Evolutionary conservation across 2,797 vertebrate genomes (phyloP).

Genomic region (Acanthurus leucopareius): DNA sequence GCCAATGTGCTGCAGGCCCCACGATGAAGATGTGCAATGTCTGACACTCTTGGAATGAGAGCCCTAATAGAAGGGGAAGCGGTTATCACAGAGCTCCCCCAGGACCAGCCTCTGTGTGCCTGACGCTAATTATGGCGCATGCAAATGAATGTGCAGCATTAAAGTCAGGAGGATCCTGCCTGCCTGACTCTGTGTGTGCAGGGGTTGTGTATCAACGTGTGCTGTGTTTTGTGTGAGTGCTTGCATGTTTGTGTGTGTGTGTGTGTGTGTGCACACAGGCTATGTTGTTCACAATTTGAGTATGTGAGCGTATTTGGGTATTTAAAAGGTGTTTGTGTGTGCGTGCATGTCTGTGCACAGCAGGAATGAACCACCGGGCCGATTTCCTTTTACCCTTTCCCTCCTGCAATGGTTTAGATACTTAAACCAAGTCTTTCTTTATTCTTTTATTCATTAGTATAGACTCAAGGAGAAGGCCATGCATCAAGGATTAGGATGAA

Average conservation of each 20-base stretch:
- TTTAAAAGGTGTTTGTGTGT: slow-evolving; percentile 32
- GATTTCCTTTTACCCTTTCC: slow-evolving; percentile 56
- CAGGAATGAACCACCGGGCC: slow-evolving; percentile 41
- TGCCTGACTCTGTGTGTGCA: slow-evolving; percentile 68
- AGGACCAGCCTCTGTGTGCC: slow-evolving; percentile 91
- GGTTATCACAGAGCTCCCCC: slow-evolving; percentile 93
- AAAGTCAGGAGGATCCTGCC: slow-evolving; percentile 77
- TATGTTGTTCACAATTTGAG: slow-evolving; percentile 29
- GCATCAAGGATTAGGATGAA: slow-evolving; percentile 77
- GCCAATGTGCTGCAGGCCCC: slow-evolving; percentile 87
- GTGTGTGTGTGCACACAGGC: slow-evolving; percentile 2
- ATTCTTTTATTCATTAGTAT: slow-evolving; percentile 79
- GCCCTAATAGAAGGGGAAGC: slow-evolving; percentile 93
- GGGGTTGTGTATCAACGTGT: slow-evolving; percentile 56
- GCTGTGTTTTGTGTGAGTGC: slow-evolving; percentile 7
- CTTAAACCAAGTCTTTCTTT: slow-evolving; percentile 65
- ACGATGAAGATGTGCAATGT: slow-evolving; percentile 97
- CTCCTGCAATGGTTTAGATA: slow-evolving; percentile 70
- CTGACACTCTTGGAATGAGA: slow-evolving; percentile 97
- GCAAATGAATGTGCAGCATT: slow-evolving; percentile 90
- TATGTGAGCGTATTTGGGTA: slow-evolving; percentile 42
- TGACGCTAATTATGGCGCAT: slow-evolving; percentile 96
- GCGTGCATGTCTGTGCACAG: slow-evolving; percentile 27
- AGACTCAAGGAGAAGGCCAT: slow-evolving; percentile 50
- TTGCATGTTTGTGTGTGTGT: slow-evolving; percentile 25